A percentile compares a stretch with the other conserved stretches of the same genome.
phyloP scores from a whole-genome alignment of 2,888 invertebrate species.

The Scaptomyza caliginosa region DNA sequence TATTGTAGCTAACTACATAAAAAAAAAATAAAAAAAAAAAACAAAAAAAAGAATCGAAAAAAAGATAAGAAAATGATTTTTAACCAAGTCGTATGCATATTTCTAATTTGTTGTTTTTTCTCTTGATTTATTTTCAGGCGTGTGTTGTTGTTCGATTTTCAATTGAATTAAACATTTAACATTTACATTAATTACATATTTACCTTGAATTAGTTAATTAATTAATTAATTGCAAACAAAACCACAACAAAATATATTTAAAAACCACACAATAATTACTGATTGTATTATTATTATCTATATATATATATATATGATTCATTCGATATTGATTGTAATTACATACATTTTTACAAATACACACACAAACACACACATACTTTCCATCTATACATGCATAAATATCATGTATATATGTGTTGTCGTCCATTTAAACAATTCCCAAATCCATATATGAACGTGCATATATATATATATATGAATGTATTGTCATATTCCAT shows the following conservation, averaged over 20 bases:
- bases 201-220: constrained; percentile 71
- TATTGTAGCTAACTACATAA: constrained; percentile 49
- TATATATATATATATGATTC: constrained; percentile 57
- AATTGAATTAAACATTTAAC: constrained; percentile 71
- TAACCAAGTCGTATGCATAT: constrained; percentile 42
- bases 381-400: constrained; percentile 16
- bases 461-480: constrained; percentile 14
- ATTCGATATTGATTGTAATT: constrained; percentile 75
- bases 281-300: constrained; percentile 58
- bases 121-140: constrained; percentile 77
- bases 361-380: neutral
- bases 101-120: constrained; percentile 73
- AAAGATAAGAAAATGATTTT: constrained; percentile 2
- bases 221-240: constrained; percentile 54
- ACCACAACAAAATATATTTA: neutral
- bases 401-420: no score
- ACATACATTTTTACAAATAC: constrained; percentile 55
- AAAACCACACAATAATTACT: constrained; percentile 49
- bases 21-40: constrained; percentile 30
- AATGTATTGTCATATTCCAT: constrained; percentile 11
- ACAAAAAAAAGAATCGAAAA: neutral
- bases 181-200: constrained; percentile 58
- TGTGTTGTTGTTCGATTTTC: constrained; percentile 76
- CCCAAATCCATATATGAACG: constrained; percentile 4
- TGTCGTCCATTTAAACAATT: no score